Evolutionary conservation across 37 sponge, comb jelly and placozoan genomes (phyloP).

Genomic region (Agelas oroides): DNA sequence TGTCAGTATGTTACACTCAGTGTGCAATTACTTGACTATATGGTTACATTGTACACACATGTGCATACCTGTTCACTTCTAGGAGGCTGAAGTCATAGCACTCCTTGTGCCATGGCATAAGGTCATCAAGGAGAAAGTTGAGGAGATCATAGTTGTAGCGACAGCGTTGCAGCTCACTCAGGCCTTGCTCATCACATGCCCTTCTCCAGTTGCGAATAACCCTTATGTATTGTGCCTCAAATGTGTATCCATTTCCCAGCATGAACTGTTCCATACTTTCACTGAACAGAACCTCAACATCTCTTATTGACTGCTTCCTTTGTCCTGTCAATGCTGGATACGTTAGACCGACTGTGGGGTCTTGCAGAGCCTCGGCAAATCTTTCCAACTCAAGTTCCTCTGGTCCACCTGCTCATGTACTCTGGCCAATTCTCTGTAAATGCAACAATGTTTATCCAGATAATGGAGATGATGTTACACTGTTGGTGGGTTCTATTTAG

Average conservation of each 20-base stretch:
- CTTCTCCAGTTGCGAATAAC: conserved; percentile 32
- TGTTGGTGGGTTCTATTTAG: too few relatives aligned
- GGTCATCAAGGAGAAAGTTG: conserved; percentile 28
- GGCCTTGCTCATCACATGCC: conserved; percentile 50
- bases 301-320: conserved; percentile 36
- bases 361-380: conserved; percentile 14
- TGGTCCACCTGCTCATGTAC: conserved; percentile 17
- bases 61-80: conserved; percentile 32
- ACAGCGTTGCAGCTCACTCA: background rate
- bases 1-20: too few relatives aligned
- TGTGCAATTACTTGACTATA: too few relatives aligned
- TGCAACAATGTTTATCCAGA: too few relatives aligned
- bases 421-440: conserved; percentile 5
- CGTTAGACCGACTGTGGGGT: conserved; percentile 6
- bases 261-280: background rate
- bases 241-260: background rate
- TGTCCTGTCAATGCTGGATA: conserved; percentile 35
- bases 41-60: too few relatives aligned
- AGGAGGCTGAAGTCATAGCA: conserved; percentile 18
- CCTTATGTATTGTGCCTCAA: conserved; percentile 30
- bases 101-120: conserved; percentile 41
- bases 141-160: conserved; percentile 26
- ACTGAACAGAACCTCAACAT: conserved; percentile 25
- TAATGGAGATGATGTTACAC: too few relatives aligned
- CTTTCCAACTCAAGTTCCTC: background rate